Conservation (phyloP, 2,888 invertebrate genomes). For the Spilarctia lutea region DNA sequence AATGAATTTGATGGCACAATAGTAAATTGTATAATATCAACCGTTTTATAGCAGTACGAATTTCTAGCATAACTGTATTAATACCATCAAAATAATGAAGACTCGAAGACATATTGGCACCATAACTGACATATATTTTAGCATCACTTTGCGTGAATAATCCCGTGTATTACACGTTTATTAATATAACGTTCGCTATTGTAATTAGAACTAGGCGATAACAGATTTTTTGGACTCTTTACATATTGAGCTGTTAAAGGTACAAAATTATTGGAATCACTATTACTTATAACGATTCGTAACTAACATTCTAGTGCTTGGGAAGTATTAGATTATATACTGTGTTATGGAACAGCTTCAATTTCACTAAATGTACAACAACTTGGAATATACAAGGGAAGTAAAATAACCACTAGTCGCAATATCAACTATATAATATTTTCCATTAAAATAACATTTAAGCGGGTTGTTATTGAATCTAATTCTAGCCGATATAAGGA, state of each 20-base stretch:
- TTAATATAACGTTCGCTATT: conserved; percentile 43
- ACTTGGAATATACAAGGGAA: conserved; percentile 20
- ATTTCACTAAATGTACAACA: conserved; percentile 11
- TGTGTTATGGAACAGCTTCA: conserved; percentile 41
- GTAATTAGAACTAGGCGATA: conserved; percentile 63
- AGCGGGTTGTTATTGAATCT: conserved; percentile 8
- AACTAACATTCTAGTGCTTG: conserved; percentile 71
- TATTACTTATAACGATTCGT: conserved; percentile 71
- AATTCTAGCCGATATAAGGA: conserved; percentile 15
- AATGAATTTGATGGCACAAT: conserved; percentile 7
- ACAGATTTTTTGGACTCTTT: conserved; percentile 63
- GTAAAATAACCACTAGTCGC: conserved; percentile 12
- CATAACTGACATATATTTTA: conserved; percentile 37
- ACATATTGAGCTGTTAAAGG: conserved; percentile 76
- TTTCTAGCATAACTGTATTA: conserved; percentile 26
- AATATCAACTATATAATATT: conserved; percentile 5
- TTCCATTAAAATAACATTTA: conserved; percentile 16
- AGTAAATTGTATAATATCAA: conserved; percentile 22
- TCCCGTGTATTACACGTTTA: conserved; percentile 35
- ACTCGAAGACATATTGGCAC: conserved; percentile 49
- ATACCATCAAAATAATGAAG: conserved; percentile 35
- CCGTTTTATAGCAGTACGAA: conserved; percentile 24
- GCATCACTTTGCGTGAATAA: conserved; percentile 37
- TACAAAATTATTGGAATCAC: conserved; percentile 77
- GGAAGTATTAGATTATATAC: conserved; percentile 58